Percentiles rank a stretch among this genome's conserved stretches.
These are phyloP conservation scores for Battus philenor DNA, from an alignment of 1,140 invertebrate genomes.

Conservation along the genomic window DNA sequence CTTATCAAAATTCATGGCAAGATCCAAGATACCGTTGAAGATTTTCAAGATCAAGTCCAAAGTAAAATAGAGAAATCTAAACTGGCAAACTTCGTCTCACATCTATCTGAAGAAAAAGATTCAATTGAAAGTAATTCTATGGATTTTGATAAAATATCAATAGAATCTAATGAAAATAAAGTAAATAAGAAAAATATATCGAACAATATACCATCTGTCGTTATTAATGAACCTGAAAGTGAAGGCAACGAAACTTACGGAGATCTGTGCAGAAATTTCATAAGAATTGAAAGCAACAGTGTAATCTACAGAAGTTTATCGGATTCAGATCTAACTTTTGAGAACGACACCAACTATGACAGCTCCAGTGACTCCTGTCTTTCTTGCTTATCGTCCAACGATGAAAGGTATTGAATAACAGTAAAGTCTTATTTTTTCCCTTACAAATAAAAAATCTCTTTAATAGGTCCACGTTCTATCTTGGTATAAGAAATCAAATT, in stretches of 20 bases:
- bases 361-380: conserved; percentile 53
- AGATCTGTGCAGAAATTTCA: conserved; percentile 47
- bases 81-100: conserved; percentile 55
- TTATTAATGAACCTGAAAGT: conserved; percentile 43
- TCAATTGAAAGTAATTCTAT: conserved; percentile 31
- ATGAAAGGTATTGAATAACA: conserved; percentile 55
- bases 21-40: conserved; percentile 64
- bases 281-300: conserved; percentile 45
- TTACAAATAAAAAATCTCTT: no score
- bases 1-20: conserved; percentile 62
- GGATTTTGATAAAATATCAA: conserved; percentile 23
- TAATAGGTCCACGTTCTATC: no score
- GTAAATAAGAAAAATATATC: conserved; percentile 12
- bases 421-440: no score
- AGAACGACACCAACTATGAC: conserved; percentile 30
- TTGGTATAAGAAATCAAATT: no score
- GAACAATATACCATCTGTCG: conserved; percentile 42
- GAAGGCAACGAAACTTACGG: conserved; percentile 26
- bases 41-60: conserved; percentile 65
- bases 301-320: conserved; percentile 44
- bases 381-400: conserved; percentile 44
- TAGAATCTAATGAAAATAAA: conserved; percentile 19
- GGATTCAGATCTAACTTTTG: conserved; percentile 39
- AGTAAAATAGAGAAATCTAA: conserved; percentile 57
- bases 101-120: conserved; percentile 54